Evolutionary conservation across 1,140 invertebrate genomes (phyloP).

Genomic region (Bombus confusus): DNA sequence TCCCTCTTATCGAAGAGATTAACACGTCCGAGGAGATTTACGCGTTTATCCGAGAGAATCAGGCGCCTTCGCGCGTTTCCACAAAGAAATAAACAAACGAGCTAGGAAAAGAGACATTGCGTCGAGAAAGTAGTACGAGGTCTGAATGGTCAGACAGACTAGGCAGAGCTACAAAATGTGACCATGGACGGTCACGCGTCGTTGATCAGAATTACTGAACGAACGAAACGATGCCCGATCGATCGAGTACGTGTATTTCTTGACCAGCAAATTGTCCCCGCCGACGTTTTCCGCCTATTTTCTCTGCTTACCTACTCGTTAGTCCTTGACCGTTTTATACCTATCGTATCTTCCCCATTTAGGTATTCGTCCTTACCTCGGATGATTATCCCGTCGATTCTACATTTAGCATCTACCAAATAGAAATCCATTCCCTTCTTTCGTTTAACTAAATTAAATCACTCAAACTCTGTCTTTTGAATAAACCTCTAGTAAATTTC

Average conservation of each 20-base stretch:
- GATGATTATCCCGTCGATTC: slow-evolving; percentile 37
- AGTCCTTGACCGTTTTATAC: slow-evolving; percentile 66
- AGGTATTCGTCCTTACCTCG: slow-evolving; percentile 39
- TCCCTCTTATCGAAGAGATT: too few relatives aligned
- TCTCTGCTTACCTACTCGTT: slow-evolving; percentile 57
- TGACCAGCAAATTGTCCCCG: slow-evolving; percentile 41
- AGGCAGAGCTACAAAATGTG: slow-evolving; percentile 12
- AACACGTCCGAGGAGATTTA: too few relatives aligned
- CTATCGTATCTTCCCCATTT: slow-evolving; percentile 51
- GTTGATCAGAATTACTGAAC: slow-evolving; percentile 53
- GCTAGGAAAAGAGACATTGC: too few relatives aligned
- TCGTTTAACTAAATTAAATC: not conserved
- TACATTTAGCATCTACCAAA: not conserved
- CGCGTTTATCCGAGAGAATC: not conserved
- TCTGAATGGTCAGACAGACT: slow-evolving; percentile 46
- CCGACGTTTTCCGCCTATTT: slow-evolving; percentile 55
- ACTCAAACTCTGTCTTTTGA: not conserved
- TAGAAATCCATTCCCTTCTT: too few relatives aligned
- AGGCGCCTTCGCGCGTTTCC: not conserved
- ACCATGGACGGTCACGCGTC: slow-evolving; percentile 21
- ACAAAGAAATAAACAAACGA: not conserved
- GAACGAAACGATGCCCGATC: slow-evolving; percentile 58
- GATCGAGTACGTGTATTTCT: slow-evolving; percentile 56
- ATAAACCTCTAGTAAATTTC: not conserved
- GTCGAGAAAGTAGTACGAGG: slow-evolving; percentile 21